Percentiles rank a stretch among this genome's conserved stretches.
Evolutionary conservation across 2,113 vertebrate species (phyloP).

Genomic region (Scortum barcoo): DNA sequence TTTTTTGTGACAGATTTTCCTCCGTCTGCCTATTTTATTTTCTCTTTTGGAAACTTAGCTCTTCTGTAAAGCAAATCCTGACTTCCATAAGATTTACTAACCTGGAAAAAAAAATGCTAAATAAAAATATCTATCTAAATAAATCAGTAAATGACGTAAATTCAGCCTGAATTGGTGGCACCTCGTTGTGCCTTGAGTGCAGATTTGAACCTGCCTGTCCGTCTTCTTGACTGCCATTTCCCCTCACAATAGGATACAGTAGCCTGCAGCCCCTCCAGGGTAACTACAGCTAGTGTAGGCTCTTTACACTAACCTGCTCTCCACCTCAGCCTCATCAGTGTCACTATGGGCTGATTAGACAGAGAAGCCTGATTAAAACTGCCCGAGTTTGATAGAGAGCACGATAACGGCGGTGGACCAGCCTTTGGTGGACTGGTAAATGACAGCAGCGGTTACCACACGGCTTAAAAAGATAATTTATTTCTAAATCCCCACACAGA

Average conservation of each 20-base stretch:
- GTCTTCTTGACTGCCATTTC: slow-evolving; percentile 55
- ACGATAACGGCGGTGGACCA: slow-evolving; percentile 36
- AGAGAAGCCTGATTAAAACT: slow-evolving; percentile 67
- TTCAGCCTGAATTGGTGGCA: background rate
- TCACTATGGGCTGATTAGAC: slow-evolving; percentile 59
- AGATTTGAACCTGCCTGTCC: background rate
- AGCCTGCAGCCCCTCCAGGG: slow-evolving; percentile 7
- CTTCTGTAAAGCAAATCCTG: background rate
- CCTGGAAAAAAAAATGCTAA: background rate
- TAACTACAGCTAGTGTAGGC: slow-evolving; percentile 27
- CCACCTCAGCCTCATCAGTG: slow-evolving; percentile 44
- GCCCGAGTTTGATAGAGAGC: slow-evolving; percentile 44
- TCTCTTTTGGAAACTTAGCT: background rate
- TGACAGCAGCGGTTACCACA: slow-evolving; percentile 15
- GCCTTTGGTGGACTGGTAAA: slow-evolving; percentile 38
- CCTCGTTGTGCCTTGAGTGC: slow-evolving; percentile 19
- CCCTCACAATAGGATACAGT: slow-evolving; percentile 61
- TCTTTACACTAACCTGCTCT: slow-evolving; percentile 38
- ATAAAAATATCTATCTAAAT: background rate
- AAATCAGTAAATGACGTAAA: slow-evolving; percentile 2
- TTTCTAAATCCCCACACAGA: background rate
- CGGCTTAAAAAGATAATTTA: slow-evolving; percentile 22
- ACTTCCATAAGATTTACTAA: background rate
- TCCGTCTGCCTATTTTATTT: background rate
- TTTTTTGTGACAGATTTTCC: background rate